phyloP scores from a whole-genome alignment of 1,140 invertebrate species.

The Heliconius hermathena region DNA sequence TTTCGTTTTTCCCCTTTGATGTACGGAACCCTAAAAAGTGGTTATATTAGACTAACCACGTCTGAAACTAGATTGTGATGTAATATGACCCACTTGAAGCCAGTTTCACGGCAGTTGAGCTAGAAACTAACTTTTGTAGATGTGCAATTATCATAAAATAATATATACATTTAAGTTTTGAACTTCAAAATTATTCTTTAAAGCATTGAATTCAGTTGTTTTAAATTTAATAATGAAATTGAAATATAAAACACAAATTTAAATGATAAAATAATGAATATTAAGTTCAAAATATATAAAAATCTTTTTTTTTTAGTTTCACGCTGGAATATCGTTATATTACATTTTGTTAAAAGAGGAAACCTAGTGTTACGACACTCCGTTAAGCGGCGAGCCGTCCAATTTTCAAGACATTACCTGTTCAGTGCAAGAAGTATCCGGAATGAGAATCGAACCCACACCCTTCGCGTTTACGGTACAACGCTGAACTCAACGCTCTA shows the following conservation, averaged over 20 bases:
- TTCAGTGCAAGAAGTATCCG: no score
- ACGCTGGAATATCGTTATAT: no score
- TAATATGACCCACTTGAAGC: constrained; percentile 26
- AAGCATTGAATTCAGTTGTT: background rate
- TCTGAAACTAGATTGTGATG: background rate
- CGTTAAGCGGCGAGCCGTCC: no score
- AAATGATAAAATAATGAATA: background rate
- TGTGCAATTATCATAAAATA: background rate
- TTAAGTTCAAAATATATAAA: background rate
- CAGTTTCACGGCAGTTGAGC: constrained; percentile 24
- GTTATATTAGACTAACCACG: background rate
- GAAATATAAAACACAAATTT: no score
- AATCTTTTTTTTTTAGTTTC: no score
- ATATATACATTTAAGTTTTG: background rate
- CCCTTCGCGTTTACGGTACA: background rate
- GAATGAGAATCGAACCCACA: background rate
- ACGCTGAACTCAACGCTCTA: background rate
- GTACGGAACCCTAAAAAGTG: background rate
- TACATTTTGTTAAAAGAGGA: no score
- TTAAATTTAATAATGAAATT: no score
- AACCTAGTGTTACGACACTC: no score
- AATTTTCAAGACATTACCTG: background rate
- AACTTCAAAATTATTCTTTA: background rate
- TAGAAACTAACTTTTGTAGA: constrained; percentile 7
- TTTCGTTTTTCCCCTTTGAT: no score